These are phyloP conservation scores for Resseliella maxima DNA, from an alignment of 2,888 invertebrate species.

Conservation along the genomic window DNA sequence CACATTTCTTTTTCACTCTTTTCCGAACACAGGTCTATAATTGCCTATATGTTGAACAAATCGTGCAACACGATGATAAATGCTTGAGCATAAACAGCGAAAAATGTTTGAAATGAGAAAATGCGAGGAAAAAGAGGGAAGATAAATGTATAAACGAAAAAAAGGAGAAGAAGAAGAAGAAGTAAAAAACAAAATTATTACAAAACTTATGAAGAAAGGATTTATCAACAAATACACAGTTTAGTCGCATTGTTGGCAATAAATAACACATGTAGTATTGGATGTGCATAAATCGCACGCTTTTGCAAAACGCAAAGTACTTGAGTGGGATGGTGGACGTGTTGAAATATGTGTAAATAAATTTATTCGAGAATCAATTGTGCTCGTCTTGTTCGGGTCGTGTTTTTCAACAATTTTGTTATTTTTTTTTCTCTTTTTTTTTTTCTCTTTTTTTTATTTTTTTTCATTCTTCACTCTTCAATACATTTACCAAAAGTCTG, in stretches of 20 bases:
- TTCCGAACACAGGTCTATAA: neutral
- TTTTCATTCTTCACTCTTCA: no score
- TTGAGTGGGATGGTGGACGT: conserved; percentile 6
- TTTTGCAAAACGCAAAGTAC: neutral
- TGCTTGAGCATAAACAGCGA: neutral
- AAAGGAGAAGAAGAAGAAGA: neutral
- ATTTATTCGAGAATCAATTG: neutral
- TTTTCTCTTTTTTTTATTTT: no score
- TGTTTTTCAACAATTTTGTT: neutral
- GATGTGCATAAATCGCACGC: neutral
- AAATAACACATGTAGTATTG: conserved; percentile 20
- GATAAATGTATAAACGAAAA: neutral
- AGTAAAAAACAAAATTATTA: neutral
- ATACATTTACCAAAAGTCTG: no score
- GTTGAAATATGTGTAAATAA: conserved; percentile 28
- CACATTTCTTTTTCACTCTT: neutral
- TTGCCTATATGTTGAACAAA: conserved; percentile 28
- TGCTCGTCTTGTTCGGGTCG: neutral
- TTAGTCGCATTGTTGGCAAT: neutral
- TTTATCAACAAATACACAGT: conserved; percentile 23
- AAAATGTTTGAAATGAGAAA: neutral
- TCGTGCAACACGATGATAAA: conserved; percentile 11
- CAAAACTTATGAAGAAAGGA: neutral
- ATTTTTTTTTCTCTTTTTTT: no score
- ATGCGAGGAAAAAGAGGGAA: neutral